Evolutionary conservation across 2,888 invertebrate species (phyloP).

Genomic region (Brenthis ino): DNA sequence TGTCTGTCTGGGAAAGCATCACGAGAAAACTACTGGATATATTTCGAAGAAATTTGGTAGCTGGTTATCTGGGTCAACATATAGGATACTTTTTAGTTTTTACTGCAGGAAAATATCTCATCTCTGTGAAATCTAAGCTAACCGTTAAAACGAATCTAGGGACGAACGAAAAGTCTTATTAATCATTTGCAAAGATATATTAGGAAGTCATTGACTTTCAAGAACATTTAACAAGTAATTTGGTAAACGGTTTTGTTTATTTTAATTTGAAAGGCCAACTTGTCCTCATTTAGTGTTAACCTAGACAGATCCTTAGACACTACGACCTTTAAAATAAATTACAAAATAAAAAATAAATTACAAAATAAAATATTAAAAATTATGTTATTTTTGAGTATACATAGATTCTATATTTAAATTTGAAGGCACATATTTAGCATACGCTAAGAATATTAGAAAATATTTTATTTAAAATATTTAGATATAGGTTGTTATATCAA

Average conservation of each 20-base stretch:
- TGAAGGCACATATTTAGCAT: background rate
- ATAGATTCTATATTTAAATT: background rate
- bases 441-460: too few species aligned
- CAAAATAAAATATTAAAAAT: background rate
- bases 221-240: slow-evolving; percentile 4
- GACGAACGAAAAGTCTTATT: background rate
- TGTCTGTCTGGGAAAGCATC: too few species aligned
- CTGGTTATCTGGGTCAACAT: too few species aligned
- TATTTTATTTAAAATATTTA: too few species aligned
- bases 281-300: slow-evolving; percentile 22
- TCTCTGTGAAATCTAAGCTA: too few species aligned
- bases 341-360: background rate
- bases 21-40: too few species aligned
- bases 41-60: too few species aligned
- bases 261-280: slow-evolving; percentile 13
- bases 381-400: background rate
- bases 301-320: slow-evolving; percentile 17
- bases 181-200: background rate
- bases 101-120: background rate
- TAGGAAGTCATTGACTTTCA: slow-evolving; percentile 3
- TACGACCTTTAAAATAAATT: slow-evolving; percentile 16
- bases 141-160: too few species aligned
- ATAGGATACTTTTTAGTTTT: background rate
- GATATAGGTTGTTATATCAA: too few species aligned
- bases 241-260: background rate